Percentiles rank a stretch among this genome's conserved stretches.
Conservation (phyloP, 2,113 vertebrate species). For the Gallinago paraguaiae region DNA sequence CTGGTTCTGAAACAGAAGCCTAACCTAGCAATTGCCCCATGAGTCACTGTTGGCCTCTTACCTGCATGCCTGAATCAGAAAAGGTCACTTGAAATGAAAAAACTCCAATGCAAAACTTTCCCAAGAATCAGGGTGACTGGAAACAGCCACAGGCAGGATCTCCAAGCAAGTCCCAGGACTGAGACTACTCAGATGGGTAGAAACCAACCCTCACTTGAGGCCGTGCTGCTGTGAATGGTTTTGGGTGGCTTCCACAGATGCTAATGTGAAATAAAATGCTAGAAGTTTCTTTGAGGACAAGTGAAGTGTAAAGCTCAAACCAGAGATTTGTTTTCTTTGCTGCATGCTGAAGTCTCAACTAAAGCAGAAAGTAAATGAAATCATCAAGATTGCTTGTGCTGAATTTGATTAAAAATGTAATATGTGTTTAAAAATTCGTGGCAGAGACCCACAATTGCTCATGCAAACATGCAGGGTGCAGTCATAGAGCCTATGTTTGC, state of each 20-base stretch:
- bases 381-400: not conserved
- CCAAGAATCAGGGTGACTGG: not conserved
- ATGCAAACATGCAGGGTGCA: not conserved
- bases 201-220: not conserved
- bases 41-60: not conserved
- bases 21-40: fast-evolving
- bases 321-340: not conserved
- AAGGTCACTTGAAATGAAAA: not conserved
- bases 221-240: not conserved
- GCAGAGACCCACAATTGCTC: not conserved
- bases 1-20: not conserved
- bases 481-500: not conserved
- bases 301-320: not conserved
- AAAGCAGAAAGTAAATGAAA: constrained; percentile 16
- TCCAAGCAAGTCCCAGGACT: not conserved
- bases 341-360: not conserved
- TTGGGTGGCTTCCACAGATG: not conserved
- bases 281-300: not conserved
- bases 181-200: not conserved
- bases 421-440: not conserved
- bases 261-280: not conserved
- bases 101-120: not conserved
- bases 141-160: not conserved
- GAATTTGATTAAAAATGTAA: not conserved
- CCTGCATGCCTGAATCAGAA: not conserved